Conservation (phyloP, 2,797 vertebrate species). For the Adelosebastes latens region DNA sequence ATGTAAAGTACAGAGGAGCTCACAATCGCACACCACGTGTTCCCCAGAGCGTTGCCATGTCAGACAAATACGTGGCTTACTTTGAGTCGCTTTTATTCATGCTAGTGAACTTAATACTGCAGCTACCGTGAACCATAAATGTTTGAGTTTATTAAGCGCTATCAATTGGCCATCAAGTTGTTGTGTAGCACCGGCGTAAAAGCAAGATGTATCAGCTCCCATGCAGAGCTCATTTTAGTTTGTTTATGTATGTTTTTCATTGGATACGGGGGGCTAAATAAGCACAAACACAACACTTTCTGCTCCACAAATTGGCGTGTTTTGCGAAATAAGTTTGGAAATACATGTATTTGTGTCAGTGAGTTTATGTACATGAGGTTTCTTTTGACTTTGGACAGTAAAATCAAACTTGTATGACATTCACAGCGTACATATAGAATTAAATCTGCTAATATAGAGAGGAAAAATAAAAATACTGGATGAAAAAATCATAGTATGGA, state of each 20-base stretch:
- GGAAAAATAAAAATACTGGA: not conserved
- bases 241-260: constrained; percentile 14
- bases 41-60: constrained; percentile 51
- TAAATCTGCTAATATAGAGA: not conserved
- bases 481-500: fast-evolving
- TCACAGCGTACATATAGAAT: not conserved
- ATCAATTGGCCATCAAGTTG: constrained; percentile 11
- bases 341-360: not conserved
- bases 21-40: constrained; percentile 40
- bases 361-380: not conserved
- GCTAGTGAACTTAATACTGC: not conserved
- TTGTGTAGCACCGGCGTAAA: not conserved
- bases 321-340: not conserved
- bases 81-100: constrained; percentile 33
- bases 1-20: constrained; percentile 41
- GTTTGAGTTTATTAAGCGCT: constrained; percentile 11
- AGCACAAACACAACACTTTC: constrained; percentile 5
- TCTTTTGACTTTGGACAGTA: not conserved
- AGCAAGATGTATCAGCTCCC: constrained; percentile 3
- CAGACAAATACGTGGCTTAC: constrained; percentile 25
- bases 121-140: not conserved
- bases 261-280: constrained; percentile 20
- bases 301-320: not conserved
- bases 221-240: constrained; percentile 33
- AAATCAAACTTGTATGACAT: not conserved